Evolutionary conservation across 1,140 invertebrate genomes (phyloP).

Genomic region (Drosophila sulfurigaster): DNA sequence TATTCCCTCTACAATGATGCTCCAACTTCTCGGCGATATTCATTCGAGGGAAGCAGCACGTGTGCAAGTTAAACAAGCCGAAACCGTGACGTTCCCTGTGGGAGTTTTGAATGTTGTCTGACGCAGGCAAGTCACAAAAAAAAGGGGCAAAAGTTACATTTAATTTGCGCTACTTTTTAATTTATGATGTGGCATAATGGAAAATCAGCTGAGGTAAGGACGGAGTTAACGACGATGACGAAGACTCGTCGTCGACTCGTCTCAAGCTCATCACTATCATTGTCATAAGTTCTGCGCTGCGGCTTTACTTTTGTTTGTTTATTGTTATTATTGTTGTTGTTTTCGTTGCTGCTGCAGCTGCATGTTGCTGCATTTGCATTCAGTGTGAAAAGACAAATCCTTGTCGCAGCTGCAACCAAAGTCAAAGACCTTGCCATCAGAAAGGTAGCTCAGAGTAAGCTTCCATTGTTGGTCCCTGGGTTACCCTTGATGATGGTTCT

Average conservation of each 20-base stretch:
- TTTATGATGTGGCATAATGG: constrained; percentile 65
- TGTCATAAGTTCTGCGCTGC: constrained; percentile 37
- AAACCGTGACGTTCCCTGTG: constrained; percentile 6
- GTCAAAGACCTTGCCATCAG: constrained; percentile 36
- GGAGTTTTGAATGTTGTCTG: background rate
- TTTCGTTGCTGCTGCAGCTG: constrained; percentile 11
- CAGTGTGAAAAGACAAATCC: constrained; percentile 13
- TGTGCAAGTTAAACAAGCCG: constrained; percentile 35
- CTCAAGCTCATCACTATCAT: constrained; percentile 28
- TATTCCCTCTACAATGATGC: background rate
- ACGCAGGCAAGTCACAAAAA: background rate
- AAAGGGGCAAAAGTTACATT: constrained; percentile 20
- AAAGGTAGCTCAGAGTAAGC: constrained; percentile 5
- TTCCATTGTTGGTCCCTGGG: constrained; percentile 9
- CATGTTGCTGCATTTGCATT: constrained; percentile 36
- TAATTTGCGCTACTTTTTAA: constrained; percentile 64
- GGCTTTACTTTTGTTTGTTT: constrained; percentile 27
- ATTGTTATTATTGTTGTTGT: constrained; percentile 6
- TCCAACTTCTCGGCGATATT: background rate
- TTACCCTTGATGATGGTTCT: constrained; percentile 8
- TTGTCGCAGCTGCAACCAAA: constrained; percentile 2
- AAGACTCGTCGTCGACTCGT: background rate
- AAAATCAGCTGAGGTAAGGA: constrained; percentile 39
- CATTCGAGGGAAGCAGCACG: constrained; percentile 29
- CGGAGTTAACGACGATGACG: background rate